These are phyloP conservation scores for Pachyrhynchus sulphureomaculatus DNA, from an alignment of 1,140 invertebrate genomes.

Conservation along the genomic window DNA sequence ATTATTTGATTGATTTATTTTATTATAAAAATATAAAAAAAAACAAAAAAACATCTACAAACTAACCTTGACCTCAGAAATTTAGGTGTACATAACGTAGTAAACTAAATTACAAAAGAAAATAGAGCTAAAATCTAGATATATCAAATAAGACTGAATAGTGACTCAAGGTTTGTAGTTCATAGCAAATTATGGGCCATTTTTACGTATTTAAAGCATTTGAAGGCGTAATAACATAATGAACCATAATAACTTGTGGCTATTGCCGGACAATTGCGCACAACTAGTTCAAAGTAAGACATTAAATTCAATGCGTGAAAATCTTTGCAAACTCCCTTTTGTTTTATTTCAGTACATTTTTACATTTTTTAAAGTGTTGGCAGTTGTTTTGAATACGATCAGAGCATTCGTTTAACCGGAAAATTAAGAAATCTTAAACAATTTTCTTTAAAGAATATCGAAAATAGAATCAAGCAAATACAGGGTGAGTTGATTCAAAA, in stretches of 20 bases:
- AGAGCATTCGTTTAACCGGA: constrained; percentile 7
- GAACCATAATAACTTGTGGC: constrained; percentile 45
- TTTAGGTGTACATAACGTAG: too few relatives aligned
- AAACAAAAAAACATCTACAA: too few relatives aligned
- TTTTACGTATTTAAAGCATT: constrained; percentile 46
- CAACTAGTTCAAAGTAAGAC: constrained; percentile 43
- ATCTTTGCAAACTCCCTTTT: constrained; percentile 9
- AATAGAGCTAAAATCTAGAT: constrained; percentile 2
- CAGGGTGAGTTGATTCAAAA: too few relatives aligned
- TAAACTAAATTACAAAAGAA: constrained; percentile 10
- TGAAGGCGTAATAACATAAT: constrained; percentile 51
- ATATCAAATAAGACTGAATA: constrained; percentile 19
- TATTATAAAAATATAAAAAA: too few relatives aligned
- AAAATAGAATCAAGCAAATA: too few relatives aligned
- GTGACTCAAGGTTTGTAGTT: constrained; percentile 38
- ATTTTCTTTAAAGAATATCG: too few relatives aligned
- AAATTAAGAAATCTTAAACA: too few relatives aligned
- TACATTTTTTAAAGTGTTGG: neutral
- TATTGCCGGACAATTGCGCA: constrained; percentile 44
- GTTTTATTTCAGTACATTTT: neutral
- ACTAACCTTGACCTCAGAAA: too few relatives aligned
- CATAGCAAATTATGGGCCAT: constrained; percentile 45
- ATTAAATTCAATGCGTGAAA: constrained; percentile 39
- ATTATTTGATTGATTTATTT: too few relatives aligned
- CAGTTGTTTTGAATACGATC: neutral